phyloP scores from a whole-genome alignment of 2,888 invertebrate genomes.

The Aphodius sticticus region DNA sequence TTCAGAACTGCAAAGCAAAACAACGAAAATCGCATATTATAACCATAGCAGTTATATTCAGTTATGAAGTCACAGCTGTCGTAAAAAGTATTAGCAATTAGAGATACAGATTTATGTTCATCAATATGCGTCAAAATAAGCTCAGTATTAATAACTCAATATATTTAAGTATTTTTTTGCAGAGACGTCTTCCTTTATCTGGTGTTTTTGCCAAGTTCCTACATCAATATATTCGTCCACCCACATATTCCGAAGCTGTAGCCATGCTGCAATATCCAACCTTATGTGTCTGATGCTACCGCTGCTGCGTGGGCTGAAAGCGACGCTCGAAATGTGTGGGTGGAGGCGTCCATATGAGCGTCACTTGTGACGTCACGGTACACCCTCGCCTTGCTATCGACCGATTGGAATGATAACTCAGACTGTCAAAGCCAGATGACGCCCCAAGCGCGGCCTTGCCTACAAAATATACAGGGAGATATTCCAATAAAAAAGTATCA shows the following conservation, averaged over 20 bases:
- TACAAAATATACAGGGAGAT: too few species aligned
- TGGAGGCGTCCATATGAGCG: not conserved
- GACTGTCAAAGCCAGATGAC: not conserved
- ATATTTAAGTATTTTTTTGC: too few species aligned
- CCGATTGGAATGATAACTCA: not conserved
- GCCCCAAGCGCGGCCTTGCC: not conserved
- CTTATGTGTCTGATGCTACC: not conserved
- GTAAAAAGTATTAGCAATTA: too few species aligned
- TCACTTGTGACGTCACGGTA: slow-evolving; percentile 4
- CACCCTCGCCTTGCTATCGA: not conserved
- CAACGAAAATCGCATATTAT: too few species aligned
- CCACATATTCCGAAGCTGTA: not conserved
- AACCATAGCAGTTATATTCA: too few species aligned
- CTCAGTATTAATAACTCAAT: too few species aligned
- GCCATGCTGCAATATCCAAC: not conserved
- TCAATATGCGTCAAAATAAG: too few species aligned
- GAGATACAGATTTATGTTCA: too few species aligned
- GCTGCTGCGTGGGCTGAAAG: not conserved
- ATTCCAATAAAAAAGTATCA: too few species aligned
- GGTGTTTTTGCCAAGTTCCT: too few species aligned
- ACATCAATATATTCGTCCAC: not conserved
- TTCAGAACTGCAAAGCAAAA: not conserved
- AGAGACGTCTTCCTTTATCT: too few species aligned
- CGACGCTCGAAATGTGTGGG: not conserved
- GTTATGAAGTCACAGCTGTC: too few species aligned